These are phyloP conservation scores for Amazona finschi DNA, from an alignment of 2,797 vertebrate species.

Conservation along the genomic window DNA sequence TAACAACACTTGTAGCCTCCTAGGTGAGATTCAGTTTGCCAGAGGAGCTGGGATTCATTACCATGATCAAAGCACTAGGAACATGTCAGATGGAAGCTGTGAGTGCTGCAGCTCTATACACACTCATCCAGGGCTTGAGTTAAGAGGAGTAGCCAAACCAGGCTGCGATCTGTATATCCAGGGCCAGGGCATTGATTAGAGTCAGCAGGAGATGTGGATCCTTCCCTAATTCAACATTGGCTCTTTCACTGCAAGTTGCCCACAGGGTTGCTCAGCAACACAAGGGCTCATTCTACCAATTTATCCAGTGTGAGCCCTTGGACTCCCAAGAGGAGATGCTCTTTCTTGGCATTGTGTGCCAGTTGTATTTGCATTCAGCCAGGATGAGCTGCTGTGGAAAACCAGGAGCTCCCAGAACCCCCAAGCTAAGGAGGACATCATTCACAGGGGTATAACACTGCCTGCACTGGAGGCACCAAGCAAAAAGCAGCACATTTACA, in stretches of 20 bases:
- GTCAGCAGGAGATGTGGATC: not conserved
- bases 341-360: not conserved
- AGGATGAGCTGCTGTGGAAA: not conserved
- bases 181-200: not conserved
- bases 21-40: not conserved
- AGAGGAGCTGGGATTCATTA: not conserved
- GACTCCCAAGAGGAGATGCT: not conserved
- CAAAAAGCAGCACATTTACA: not conserved
- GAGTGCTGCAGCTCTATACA: not conserved
- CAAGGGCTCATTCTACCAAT: not conserved
- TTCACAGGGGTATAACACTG: not conserved
- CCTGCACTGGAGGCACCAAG: not conserved
- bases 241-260: not conserved
- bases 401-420: not conserved
- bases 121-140: not conserved
- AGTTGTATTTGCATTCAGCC: not conserved
- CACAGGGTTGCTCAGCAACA: not conserved
- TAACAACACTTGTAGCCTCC: not conserved
- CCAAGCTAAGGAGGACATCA: not conserved
- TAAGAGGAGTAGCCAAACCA: not conserved
- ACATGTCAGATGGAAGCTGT: not conserved
- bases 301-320: fast-evolving
- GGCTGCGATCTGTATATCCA: not conserved
- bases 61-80: not conserved
- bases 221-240: not conserved